phyloP scores from a whole-genome alignment of 2,113 vertebrate species.

The Cranoglanis bouderius region DNA sequence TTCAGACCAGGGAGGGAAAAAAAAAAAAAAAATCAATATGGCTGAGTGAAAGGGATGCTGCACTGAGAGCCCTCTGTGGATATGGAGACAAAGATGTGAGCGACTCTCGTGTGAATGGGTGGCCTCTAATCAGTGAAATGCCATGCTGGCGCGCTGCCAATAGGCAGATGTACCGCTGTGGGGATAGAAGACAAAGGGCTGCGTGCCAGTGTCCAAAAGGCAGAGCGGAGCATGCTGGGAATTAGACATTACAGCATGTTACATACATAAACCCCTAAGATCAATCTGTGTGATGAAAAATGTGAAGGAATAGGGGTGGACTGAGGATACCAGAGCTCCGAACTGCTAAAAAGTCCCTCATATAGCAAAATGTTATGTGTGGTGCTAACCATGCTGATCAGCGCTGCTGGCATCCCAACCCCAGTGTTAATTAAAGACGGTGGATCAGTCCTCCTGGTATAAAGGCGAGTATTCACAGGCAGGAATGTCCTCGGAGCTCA shows the following conservation, averaged over 20 bases:
- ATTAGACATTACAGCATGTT: slow-evolving; percentile 19
- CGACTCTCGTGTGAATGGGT: slow-evolving; percentile 62
- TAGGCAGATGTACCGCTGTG: slow-evolving; percentile 39
- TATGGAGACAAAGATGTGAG: slow-evolving; percentile 45
- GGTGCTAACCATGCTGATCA: background rate
- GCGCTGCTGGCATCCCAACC: background rate
- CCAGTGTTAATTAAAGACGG: slow-evolving; percentile 7
- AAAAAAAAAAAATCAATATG: slow-evolving; percentile 47
- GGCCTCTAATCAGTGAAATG: slow-evolving; percentile 69
- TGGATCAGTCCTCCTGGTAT: background rate
- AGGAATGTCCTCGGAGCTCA: background rate
- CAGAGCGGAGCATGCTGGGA: slow-evolving; percentile 41
- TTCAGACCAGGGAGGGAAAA: slow-evolving; percentile 33
- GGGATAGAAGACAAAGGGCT: slow-evolving; percentile 35
- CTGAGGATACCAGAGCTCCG: background rate
- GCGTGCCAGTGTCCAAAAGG: slow-evolving; percentile 27
- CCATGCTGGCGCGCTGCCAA: slow-evolving; percentile 27
- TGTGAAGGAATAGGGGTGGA: background rate
- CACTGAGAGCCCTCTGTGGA: slow-evolving; percentile 40
- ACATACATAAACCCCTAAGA: background rate
- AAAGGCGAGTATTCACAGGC: background rate
- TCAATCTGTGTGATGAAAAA: background rate
- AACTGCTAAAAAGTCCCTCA: background rate
- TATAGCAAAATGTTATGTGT: background rate
- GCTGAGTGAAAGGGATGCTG: slow-evolving; percentile 44